Evolutionary conservation across 2,888 invertebrate genomes (phyloP), one percentile per base, ranked within the genome.

Genomic region (Leptothorax acervorum): DNA sequence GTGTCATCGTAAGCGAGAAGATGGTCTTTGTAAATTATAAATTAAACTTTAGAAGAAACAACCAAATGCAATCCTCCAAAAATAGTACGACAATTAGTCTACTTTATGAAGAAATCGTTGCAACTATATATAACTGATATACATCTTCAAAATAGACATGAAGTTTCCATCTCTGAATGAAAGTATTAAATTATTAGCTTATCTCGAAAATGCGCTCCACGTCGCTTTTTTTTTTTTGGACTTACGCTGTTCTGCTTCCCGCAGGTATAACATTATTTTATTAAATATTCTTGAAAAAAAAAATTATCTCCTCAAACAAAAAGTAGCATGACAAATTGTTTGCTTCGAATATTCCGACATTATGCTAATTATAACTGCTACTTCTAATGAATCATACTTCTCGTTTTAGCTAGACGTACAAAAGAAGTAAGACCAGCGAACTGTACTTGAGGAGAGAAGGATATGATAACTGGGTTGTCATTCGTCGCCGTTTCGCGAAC

Each of bases 401-500:
- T 39, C n/a, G n/a, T 78, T 42, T 48, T 60, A 78, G 42, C n/a
- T 57, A 48, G 18, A 60, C 11, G 23, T 28, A 28, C 31, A 2
- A n/a, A 55, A 42, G 12, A 48, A 60, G 35, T 45, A 35, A 48
- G 12, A 71, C 0, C 23, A 28, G 39, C 48, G 45, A 68, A 79
- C 5, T 35, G 18, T 51, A 63, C 51, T 60, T 60, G 48, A 51
- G 9, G 6, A 79, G 35, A 79, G 48, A 62, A 71, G 57, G 23
- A 48, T 18, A 18, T 45, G 70, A 70, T 68, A 66, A 68, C n/a
- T 60, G 71, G 9, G 9, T 12, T 18, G 57, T 48, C 23, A 79
- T 57, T 71, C 57, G 31, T 70, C 35, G 57, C 12, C 23, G 3
- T 79, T 79, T 79, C 11, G 23, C 79, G 57, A 81, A 62, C 71